Percentiles rank a stretch among this genome's conserved stretches.
Conservation (phyloP, 2,113 vertebrate species). For the Myotis davidii region DNA sequence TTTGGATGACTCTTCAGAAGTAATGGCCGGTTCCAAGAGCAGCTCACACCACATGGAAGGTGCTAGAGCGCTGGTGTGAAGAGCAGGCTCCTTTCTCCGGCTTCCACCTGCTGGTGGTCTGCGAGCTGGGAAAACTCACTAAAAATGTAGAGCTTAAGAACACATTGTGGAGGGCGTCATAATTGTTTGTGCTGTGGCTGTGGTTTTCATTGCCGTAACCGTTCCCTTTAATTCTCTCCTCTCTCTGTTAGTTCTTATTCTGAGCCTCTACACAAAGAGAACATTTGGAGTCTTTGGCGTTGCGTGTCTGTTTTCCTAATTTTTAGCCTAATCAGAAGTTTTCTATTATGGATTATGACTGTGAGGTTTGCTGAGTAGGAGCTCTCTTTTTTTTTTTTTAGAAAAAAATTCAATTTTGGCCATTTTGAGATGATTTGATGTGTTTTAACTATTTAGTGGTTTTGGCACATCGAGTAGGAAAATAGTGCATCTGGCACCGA, state of each 20-base stretch:
- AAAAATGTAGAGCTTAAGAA: background rate
- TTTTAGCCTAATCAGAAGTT: constrained; percentile 64
- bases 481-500: constrained; percentile 45
- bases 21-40: background rate
- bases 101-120: background rate
- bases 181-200: background rate
- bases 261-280: background rate
- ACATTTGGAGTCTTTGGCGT: background rate
- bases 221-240: background rate
- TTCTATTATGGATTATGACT: constrained; percentile 49
- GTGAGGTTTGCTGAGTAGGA: constrained; percentile 59
- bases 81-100: background rate
- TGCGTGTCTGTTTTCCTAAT: constrained; percentile 51
- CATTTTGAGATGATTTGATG: constrained; percentile 60
- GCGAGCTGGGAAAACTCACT: background rate
- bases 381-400: background rate
- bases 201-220: background rate
- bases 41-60: background rate
- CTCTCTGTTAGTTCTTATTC: background rate
- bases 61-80: background rate
- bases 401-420: constrained; percentile 19
- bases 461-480: constrained; percentile 62
- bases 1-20: background rate
- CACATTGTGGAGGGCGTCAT: background rate
- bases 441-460: constrained; percentile 71